Percentiles rank a stretch among this genome's conserved stretches.
phyloP scores from a whole-genome alignment of 2,888 invertebrate genomes.

The Andrena bucephala region DNA sequence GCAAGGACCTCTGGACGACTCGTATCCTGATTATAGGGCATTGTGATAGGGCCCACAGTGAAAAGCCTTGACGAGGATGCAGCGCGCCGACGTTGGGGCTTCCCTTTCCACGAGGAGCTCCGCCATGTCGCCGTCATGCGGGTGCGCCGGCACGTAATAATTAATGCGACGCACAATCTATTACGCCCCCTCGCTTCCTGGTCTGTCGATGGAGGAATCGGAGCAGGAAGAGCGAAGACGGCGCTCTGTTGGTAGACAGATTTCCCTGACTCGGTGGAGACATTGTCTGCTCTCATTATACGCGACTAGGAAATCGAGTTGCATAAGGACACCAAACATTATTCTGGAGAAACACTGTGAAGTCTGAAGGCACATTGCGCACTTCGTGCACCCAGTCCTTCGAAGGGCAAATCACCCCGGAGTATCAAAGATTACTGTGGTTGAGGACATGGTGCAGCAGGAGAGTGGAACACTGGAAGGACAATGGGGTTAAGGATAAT shows the following conservation, averaged over 20 bases:
- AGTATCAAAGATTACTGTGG: background rate
- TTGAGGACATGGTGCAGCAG: background rate
- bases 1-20: slow-evolving; percentile 54
- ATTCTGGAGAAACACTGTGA: too few species aligned
- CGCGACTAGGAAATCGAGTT: slow-evolving; percentile 24
- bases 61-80: slow-evolving; percentile 40
- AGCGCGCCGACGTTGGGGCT: slow-evolving; percentile 1
- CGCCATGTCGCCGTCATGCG: slow-evolving; percentile 62
- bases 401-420: background rate
- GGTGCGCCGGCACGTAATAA: slow-evolving; percentile 60
- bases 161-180: slow-evolving; percentile 65
- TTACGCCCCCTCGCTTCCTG: slow-evolving; percentile 47
- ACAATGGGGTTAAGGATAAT: slow-evolving; percentile 21
- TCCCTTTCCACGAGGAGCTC: background rate
- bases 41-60: slow-evolving; percentile 53
- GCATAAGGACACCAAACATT: background rate
- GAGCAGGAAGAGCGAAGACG: slow-evolving; percentile 48
- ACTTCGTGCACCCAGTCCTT: background rate
- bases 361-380: background rate
- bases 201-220: slow-evolving; percentile 34
- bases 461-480: slow-evolving; percentile 11
- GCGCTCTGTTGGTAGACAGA: slow-evolving; percentile 1
- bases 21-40: slow-evolving; percentile 73
- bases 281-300: background rate
- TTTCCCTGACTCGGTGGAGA: background rate